Evolutionary conservation across 1,140 invertebrate genomes (phyloP).

Genomic region (Polyergus mexicanus): DNA sequence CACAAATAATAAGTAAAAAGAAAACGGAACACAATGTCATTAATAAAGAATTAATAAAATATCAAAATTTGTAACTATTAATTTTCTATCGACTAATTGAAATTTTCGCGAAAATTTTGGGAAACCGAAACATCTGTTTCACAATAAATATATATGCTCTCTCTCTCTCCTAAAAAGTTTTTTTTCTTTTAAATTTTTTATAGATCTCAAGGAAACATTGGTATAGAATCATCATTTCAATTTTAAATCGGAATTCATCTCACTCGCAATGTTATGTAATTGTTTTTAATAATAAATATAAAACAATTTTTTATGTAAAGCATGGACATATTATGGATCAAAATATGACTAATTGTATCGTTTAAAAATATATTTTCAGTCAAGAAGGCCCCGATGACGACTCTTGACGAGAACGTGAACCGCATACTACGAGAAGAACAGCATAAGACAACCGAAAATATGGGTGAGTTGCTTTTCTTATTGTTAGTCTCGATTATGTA

Average conservation of each 20-base stretch:
- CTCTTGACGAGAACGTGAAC: constrained; percentile 85
- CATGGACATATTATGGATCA: neutral
- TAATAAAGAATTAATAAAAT: neutral
- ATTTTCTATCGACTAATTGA: neutral
- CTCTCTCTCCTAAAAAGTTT: neutral
- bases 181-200: neutral
- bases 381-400: constrained; percentile 82
- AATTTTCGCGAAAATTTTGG: neutral
- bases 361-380: constrained; percentile 77
- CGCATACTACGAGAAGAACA: constrained; percentile 73
- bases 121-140: neutral
- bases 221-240: neutral
- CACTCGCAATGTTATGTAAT: no score
- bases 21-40: neutral
- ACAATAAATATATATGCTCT: neutral
- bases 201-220: neutral
- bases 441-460: constrained; percentile 69
- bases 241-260: neutral
- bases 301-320: neutral
- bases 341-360: constrained; percentile 45
- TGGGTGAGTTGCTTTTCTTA: constrained; percentile 77
- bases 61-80: neutral
- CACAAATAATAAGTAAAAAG: neutral
- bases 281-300: neutral
- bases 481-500: neutral